Percentiles rank a stretch among this genome's conserved stretches.
phyloP scores from a whole-genome alignment of 2,888 invertebrate genomes.

The Scotopteryx bipunctaria region DNA sequence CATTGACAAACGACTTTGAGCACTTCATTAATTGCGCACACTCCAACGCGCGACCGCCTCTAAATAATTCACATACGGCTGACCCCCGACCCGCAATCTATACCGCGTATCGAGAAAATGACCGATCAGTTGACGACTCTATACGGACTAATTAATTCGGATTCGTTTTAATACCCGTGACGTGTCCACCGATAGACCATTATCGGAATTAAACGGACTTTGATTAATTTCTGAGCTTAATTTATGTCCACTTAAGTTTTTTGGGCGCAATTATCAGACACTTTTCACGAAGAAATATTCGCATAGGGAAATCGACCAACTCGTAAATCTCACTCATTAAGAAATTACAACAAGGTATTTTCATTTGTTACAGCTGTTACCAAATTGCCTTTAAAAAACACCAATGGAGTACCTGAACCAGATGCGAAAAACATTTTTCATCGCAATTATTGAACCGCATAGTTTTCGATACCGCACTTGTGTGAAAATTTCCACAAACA shows the following conservation, averaged over 20 bases:
- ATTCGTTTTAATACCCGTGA: constrained; percentile 50
- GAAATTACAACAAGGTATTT: constrained; percentile 9
- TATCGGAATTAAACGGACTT: constrained; percentile 40
- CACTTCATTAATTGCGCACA: constrained; percentile 79
- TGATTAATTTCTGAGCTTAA: constrained; percentile 39
- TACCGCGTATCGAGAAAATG: constrained; percentile 58
- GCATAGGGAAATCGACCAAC: constrained; percentile 17
- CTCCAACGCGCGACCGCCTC: constrained; percentile 69
- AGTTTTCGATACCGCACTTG: constrained; percentile 25
- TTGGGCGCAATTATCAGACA: constrained; percentile 35
- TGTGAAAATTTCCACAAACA: constrained; percentile 33
- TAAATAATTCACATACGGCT: constrained; percentile 77
- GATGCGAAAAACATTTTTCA: constrained; percentile 18
- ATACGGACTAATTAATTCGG: constrained; percentile 60
- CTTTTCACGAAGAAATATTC: constrained; percentile 29
- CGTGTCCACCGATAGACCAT: constrained; percentile 41
- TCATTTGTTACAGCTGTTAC: constrained; percentile 14
- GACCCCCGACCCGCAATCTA: constrained; percentile 61
- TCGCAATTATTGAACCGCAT: constrained; percentile 18
- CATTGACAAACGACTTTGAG: constrained; percentile 77
- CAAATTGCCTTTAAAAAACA: constrained; percentile 5
- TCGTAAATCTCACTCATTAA: constrained; percentile 20
- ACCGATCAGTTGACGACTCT: constrained; percentile 58
- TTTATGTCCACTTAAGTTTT: constrained; percentile 43
- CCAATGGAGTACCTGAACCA: constrained; percentile 1